These are phyloP conservation scores for Echinarachnius parma DNA, from an alignment of 53 echinoderm and acorn worm genomes.

Conservation along the genomic window DNA sequence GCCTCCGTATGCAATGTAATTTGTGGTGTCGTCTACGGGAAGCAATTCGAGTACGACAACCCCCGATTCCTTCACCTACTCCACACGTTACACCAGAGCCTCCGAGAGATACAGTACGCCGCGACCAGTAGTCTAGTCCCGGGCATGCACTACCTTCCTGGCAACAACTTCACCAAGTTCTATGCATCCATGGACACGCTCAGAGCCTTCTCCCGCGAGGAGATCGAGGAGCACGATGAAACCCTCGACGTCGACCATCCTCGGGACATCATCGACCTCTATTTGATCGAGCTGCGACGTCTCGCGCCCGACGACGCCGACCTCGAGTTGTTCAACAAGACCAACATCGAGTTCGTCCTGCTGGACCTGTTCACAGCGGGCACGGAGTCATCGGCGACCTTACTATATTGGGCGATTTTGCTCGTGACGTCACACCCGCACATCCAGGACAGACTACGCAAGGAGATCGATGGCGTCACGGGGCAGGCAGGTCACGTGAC, in stretches of 20 bases:
- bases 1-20: constrained; percentile 20
- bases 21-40: constrained; percentile 25
- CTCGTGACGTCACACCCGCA: constrained; percentile 28
- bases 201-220: constrained; percentile 25
- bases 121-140: constrained; percentile 51
- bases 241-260: constrained; percentile 6
- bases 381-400: constrained; percentile 46
- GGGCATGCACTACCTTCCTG: constrained; percentile 51
- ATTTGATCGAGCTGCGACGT: constrained; percentile 21
- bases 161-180: constrained; percentile 30
- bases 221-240: constrained; percentile 40
- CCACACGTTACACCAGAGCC: neutral
- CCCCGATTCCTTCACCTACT: constrained; percentile 8
- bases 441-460: constrained; percentile 43
- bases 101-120: constrained; percentile 31
- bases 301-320: constrained; percentile 6
- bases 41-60: constrained; percentile 11
- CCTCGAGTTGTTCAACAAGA: constrained; percentile 19
- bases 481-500: neutral
- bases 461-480: constrained; percentile 45
- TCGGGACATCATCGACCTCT: constrained; percentile 52
- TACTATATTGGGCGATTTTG: constrained; percentile 49
- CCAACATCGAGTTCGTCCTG: constrained; percentile 45
- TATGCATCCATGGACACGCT: constrained; percentile 48
- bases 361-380: constrained; percentile 66